Percentiles rank a stretch among this genome's conserved stretches.
phyloP scores from a whole-genome alignment of 2,113 vertebrate species.

The Dryoscopus gambensis region DNA sequence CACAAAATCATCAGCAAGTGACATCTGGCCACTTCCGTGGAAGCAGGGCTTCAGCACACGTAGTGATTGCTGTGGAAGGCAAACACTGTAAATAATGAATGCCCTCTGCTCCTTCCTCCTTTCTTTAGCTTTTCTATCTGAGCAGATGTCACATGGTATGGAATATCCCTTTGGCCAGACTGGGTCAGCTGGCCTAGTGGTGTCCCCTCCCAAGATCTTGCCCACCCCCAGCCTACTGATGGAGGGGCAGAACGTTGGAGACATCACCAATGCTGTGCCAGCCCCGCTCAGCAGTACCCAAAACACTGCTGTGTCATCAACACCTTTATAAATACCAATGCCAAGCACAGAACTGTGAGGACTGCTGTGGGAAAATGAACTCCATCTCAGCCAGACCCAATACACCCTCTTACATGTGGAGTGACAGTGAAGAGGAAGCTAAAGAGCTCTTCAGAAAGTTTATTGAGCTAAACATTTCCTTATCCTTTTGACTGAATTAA shows the following conservation, averaged over 20 bases:
- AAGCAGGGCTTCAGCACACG: accelerated
- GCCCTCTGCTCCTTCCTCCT: accelerated
- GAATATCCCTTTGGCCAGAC: not conserved
- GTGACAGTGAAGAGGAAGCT: not conserved
- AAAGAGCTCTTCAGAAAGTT: not conserved
- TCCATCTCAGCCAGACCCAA: not conserved
- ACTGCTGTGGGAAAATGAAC: not conserved
- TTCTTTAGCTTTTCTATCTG: not conserved
- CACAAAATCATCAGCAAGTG: accelerated
- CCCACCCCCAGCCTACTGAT: not conserved
- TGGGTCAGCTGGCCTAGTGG: not conserved
- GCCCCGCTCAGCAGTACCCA: not conserved
- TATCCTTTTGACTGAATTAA: not conserved
- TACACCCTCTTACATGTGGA: not conserved
- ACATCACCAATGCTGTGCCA: accelerated
- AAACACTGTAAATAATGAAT: not conserved
- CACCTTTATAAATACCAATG: not conserved
- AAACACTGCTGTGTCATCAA: not conserved
- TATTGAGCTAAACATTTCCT: not conserved
- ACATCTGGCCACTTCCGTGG: accelerated
- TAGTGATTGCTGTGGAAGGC: accelerated
- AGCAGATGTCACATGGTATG: not conserved
- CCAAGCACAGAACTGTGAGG: not conserved
- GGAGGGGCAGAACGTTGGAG: not conserved
- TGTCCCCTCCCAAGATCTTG: not conserved